A percentile compares a stretch with the other conserved stretches of the same genome.
phyloP scores from a whole-genome alignment of 2,113 vertebrate species.

The Etia nguti region DNA sequence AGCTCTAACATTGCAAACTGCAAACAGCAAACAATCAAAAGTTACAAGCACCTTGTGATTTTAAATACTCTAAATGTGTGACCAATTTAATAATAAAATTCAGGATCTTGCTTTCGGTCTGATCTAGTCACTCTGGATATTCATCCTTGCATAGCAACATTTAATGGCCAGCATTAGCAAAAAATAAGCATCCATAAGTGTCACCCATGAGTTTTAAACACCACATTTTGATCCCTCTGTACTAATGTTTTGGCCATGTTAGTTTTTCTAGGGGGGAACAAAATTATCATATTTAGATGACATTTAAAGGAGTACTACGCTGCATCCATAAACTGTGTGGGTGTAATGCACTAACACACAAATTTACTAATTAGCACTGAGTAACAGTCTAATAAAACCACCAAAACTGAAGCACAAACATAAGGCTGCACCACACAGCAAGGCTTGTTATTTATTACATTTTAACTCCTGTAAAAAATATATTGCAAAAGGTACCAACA shows the following conservation, averaged over 20 bases:
- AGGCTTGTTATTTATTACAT: not conserved
- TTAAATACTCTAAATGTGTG: not conserved
- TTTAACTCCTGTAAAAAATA: not conserved
- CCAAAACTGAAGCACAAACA: not conserved
- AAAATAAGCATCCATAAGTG: not conserved
- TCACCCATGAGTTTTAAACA: not conserved
- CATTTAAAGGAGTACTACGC: not conserved
- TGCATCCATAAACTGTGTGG: not conserved
- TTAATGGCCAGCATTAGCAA: not conserved
- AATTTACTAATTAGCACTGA: not conserved
- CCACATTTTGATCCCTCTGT: not conserved
- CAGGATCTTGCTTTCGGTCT: not conserved
- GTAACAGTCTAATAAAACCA: not conserved
- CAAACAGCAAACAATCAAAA: rapidly evolving
- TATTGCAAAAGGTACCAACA: not conserved
- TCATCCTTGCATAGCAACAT: not conserved
- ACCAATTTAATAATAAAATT: not conserved
- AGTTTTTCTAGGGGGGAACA: not conserved
- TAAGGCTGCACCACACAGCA: not conserved
- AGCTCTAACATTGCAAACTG: not conserved
- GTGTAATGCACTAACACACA: not conserved
- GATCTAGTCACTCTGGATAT: not conserved
- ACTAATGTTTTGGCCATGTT: not conserved
- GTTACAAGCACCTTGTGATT: not conserved
- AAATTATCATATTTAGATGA: not conserved